These are phyloP conservation scores for Amiota mariae DNA, from an alignment of 2,888 invertebrate species.

Conservation along the genomic window DNA sequence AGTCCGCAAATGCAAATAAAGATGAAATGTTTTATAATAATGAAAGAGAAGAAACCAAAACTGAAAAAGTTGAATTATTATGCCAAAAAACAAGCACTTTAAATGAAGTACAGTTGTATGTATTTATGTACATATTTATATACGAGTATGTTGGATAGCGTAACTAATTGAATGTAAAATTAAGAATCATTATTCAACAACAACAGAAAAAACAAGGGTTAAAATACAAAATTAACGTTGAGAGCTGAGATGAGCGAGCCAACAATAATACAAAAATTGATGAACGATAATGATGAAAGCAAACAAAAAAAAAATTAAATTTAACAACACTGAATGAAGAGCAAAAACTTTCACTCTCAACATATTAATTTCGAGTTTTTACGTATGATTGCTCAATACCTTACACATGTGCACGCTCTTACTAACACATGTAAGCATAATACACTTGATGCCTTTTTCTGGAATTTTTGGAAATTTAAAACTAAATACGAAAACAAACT, in stretches of 20 bases:
- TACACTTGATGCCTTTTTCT: slow-evolving; percentile 27
- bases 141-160: background rate
- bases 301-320: background rate
- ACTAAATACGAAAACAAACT: slow-evolving; percentile 45
- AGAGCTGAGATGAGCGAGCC: background rate
- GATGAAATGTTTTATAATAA: background rate
- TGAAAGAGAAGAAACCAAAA: slow-evolving; percentile 8
- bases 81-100: too few species aligned
- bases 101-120: background rate
- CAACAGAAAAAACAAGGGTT: background rate
- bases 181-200: slow-evolving; percentile 19
- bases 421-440: slow-evolving; percentile 22
- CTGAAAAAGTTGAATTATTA: background rate
- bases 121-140: background rate
- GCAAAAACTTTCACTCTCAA: slow-evolving; percentile 70
- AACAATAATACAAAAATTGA: background rate
- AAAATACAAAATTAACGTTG: background rate
- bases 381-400: slow-evolving; percentile 61
- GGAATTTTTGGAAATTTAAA: slow-evolving; percentile 44
- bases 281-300: background rate
- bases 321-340: slow-evolving; percentile 14
- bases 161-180: slow-evolving; percentile 13
- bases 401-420: slow-evolving; percentile 30
- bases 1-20: background rate
- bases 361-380: slow-evolving; percentile 70